Base-by-base conservation (phyloP, 2,797 vertebrate genomes). In the Sparidentex hasta region DNA sequence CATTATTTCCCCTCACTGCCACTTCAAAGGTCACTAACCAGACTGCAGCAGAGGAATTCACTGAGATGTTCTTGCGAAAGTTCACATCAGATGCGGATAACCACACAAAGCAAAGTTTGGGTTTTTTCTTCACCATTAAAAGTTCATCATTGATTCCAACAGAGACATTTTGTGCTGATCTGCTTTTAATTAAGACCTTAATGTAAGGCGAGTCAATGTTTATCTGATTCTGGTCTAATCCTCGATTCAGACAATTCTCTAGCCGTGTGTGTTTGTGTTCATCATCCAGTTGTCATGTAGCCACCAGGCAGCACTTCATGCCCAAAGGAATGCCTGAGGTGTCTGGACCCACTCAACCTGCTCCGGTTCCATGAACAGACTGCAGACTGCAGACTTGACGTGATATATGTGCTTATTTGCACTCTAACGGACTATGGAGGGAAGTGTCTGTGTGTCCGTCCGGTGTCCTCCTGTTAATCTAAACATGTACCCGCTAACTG, bases 11-110 rank as follows among this genome's bases (percentile, higher is more conserved):
- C 33, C 64, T 77, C 12, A 0, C 27, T 65, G 47, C 54, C 18
- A 50, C 57, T 72, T 57, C 51, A 78, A 83, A 86, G 61, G 81
- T 83, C 87, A 61, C 54, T 64, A 44, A 48, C 20, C 66, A 81
- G 56, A 74, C 21, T 23, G 21, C 41, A 44, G 67, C 38, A 9
- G 33, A 79, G 76, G 54, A 84, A 73, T 81, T 67, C 57, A 44
- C 16, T 12, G 12, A 74, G 47, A 51, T 12, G 17, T 29, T 73
- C 33, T 52, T 11, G 52, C 29, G 23, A 63, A 78, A 71, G 57
- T 74, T 74, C 29, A 47, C 27, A 1, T 23, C 7, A 14, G 25
- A 23, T 46, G 50, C 52, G 62, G 57, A 67, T 70, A 57, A 57
- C 16, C 21, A 1, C 17, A 50, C n/a, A 17, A 59, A 77, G 55